Evolutionary conservation across 2,888 invertebrate genomes (phyloP).

Genomic region (Agelastica alni): DNA sequence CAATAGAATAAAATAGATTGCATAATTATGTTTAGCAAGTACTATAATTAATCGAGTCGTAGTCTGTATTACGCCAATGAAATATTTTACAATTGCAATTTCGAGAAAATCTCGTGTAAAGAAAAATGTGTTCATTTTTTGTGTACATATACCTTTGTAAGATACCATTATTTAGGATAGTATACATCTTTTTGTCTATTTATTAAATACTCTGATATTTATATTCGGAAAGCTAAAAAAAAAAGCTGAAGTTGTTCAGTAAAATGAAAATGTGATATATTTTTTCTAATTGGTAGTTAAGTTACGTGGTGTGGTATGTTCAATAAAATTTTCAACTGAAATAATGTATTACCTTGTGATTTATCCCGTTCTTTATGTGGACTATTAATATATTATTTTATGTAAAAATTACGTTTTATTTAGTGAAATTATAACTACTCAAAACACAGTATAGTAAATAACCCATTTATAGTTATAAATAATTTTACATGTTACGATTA

Average conservation of each 20-base stretch:
- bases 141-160: slow-evolving; percentile 26
- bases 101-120: slow-evolving; percentile 10
- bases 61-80: no score
- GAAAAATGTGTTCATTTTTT: slow-evolving; percentile 29
- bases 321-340: slow-evolving; percentile 7
- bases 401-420: no score
- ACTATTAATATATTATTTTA: slow-evolving; percentile 18
- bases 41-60: no score
- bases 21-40: no score
- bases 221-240: slow-evolving; percentile 25
- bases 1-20: background rate
- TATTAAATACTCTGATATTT: slow-evolving; percentile 20
- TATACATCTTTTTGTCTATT: slow-evolving; percentile 29
- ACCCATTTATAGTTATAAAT: no score
- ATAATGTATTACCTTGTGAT: slow-evolving; percentile 14
- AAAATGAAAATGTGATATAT: slow-evolving; percentile 32
- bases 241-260: slow-evolving; percentile 28
- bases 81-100: background rate
- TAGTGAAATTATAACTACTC: no score
- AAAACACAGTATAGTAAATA: no score
- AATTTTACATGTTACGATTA: no score
- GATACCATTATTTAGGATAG: slow-evolving; percentile 20
- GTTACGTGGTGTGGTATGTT: slow-evolving; percentile 33
- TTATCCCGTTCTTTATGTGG: slow-evolving; percentile 12
- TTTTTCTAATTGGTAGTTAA: slow-evolving; percentile 23